Evolutionary conservation across 2,113 vertebrate species (phyloP), one percentile per base, ranked within the genome.

Genomic region (Melanerpes formicivorus): DNA sequence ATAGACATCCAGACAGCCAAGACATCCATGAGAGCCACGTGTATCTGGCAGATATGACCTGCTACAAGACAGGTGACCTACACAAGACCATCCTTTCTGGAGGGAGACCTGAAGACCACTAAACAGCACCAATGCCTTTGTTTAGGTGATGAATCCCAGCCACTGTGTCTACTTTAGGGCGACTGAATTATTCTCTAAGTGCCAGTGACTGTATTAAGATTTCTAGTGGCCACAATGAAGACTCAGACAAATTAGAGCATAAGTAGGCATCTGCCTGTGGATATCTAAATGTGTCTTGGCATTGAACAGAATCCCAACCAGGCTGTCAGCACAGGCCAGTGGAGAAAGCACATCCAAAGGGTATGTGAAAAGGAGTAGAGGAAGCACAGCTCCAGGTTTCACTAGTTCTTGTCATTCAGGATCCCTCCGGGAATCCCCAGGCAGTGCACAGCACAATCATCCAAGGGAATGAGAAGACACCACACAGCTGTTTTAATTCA

Each of bases 151-250:
- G 21, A 93, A 32, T 59, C n/a, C 37, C 34, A 87, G 26, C 15
- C 0, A 0, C 4, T 25, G 3, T 19, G 18, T 60, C 14, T 64
- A 4, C 19, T 83, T 65, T 1, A 25, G 44, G 22, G 27, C 48
- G 62, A 60, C 26, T 7, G 2, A 14, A 37, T 65, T 18, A 15
- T 27, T 21, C 34, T n/a, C 21, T 37, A 29, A n/a, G 13, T 15
- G 13, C 13, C 32, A 21, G 18, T n/a, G 58, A 54, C 7, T 29
- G 29, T 79, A 44, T 65, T 2, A 30, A 60, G 40, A 29, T 60
- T 90, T 88, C 27, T 14, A 3, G 2, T 19, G 11, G 21, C 60
- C 29, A 50, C 26, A 25, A 6, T 13, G 26, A 52, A 72, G 55
- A 17, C 19, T 34, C 44, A 60, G 13, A 30, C 1, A 3, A 86